These are phyloP conservation scores for Eulithis prunata DNA, from an alignment of 2,888 invertebrate genomes.

Conservation along the genomic window DNA sequence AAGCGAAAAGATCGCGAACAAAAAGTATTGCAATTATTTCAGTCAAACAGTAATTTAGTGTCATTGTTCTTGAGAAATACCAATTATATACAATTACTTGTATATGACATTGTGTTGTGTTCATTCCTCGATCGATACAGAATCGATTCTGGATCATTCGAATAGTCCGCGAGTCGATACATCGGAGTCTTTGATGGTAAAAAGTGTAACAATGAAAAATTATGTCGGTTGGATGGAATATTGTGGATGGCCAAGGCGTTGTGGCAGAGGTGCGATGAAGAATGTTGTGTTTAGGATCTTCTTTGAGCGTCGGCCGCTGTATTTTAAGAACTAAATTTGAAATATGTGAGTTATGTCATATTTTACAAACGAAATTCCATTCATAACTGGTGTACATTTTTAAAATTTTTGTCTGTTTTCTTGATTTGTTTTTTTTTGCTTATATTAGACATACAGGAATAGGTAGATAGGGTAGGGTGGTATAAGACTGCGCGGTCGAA, in stretches of 20 bases:
- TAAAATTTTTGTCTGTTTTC: too few species aligned
- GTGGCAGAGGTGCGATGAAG: slow-evolving; percentile 33
- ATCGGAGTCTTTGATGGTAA: slow-evolving; percentile 57
- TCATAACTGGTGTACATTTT: too few species aligned
- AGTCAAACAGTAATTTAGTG: slow-evolving; percentile 78
- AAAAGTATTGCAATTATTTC: slow-evolving; percentile 79
- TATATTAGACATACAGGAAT: too few species aligned
- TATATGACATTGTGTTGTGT: slow-evolving; percentile 78
- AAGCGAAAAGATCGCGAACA: slow-evolving; percentile 59
- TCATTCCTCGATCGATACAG: slow-evolving; percentile 77
- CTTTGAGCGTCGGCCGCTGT: neutral
- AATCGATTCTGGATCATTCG: slow-evolving; percentile 71
- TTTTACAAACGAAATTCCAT: too few species aligned
- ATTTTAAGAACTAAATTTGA: too few species aligned
- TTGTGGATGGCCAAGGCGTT: slow-evolving; percentile 25
- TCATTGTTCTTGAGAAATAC: slow-evolving; percentile 83
- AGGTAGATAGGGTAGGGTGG: too few species aligned
- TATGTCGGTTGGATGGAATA: slow-evolving; percentile 47
- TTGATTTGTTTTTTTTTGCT: too few species aligned
- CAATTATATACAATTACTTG: slow-evolving; percentile 84
- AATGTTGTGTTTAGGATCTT: slow-evolving; percentile 24
- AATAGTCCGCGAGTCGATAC: slow-evolving; percentile 60
- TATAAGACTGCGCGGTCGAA: too few species aligned
- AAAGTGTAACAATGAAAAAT: slow-evolving; percentile 74
- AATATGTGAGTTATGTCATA: too few species aligned